Conservation (phyloP, 2,797 vertebrate species). For the Onychomys leucogaster region DNA sequence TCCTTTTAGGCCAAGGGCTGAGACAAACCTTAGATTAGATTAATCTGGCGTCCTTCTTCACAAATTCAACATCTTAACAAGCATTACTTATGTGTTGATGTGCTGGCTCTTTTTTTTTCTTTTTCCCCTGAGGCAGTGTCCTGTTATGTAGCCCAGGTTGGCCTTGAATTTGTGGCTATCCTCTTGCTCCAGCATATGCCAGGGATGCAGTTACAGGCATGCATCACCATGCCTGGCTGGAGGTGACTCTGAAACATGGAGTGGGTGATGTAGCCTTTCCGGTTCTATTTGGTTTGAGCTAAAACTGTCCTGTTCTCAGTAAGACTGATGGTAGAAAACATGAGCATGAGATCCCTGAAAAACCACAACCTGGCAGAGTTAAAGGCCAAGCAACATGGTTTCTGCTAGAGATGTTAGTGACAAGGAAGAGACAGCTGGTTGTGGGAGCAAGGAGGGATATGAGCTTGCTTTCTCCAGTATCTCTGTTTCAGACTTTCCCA, state of each 20-base stretch:
- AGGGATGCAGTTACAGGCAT: neutral
- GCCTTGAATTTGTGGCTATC: neutral
- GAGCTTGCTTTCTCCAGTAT: neutral
- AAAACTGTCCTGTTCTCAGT: neutral
- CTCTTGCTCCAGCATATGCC: neutral
- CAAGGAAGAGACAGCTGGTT: neutral
- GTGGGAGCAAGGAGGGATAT: neutral
- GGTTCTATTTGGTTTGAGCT: constrained; percentile 1
- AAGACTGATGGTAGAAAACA: constrained; percentile 18
- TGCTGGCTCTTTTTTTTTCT: neutral
- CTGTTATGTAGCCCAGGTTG: neutral
- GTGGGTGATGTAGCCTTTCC: neutral
- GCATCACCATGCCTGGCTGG: neutral
- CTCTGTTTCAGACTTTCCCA: neutral
- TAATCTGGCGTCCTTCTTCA: neutral
- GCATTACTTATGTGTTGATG: neutral
- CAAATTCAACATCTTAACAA: neutral
- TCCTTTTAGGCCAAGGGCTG: neutral
- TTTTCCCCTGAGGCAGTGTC: neutral
- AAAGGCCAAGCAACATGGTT: neutral
- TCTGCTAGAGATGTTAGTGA: neutral
- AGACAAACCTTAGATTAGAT: constrained; percentile 9
- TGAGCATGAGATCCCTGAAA: neutral
- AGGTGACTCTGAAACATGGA: neutral
- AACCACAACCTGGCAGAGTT: neutral